Percentiles rank a stretch among this genome's conserved stretches.
Conservation (phyloP, 1,140 invertebrate genomes). For the Diabrotica undecimpunctata region DNA sequence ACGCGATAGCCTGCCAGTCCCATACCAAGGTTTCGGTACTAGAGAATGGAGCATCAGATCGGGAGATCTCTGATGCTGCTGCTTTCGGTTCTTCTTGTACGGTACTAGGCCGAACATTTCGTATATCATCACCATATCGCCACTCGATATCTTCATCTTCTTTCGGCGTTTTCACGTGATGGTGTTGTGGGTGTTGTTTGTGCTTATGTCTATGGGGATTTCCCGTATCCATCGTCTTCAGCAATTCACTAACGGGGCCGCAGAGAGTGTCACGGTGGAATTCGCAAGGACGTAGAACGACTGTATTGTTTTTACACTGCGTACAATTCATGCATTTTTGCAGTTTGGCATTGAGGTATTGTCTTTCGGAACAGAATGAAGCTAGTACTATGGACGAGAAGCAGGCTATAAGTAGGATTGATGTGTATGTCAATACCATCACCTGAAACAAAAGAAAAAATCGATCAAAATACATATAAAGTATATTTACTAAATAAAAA, state of each 20-base stretch:
- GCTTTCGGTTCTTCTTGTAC: conserved; percentile 1
- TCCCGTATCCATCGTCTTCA: conserved; percentile 31
- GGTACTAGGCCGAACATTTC: neutral
- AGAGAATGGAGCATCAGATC: conserved; percentile 42
- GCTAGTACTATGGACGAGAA: conserved; percentile 31
- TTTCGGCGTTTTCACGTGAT: conserved; percentile 22
- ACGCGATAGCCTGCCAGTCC: conserved; percentile 61
- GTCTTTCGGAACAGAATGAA: conserved; percentile 39
- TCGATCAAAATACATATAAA: no score
- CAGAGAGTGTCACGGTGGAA: conserved; percentile 62
- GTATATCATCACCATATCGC: conserved; percentile 16
- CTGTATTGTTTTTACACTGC: conserved; percentile 52
- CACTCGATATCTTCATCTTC: conserved; percentile 14
- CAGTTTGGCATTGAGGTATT: conserved; percentile 54
- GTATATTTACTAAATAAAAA: no score
- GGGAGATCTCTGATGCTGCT: conserved; percentile 29
- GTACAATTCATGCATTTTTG: conserved; percentile 60
- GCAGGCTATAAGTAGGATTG: conserved; percentile 29
- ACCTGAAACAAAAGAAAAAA: conserved; percentile 36
- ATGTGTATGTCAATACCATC: conserved; percentile 35
- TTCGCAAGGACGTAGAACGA: conserved; percentile 61
- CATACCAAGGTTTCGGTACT: conserved; percentile 47
- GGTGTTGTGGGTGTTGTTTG: conserved; percentile 33
- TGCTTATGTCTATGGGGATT: conserved; percentile 41
- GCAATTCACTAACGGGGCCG: conserved; percentile 56